Evolutionary conservation across 2,113 vertebrate species (phyloP).

Genomic region (Cephalopholis sonnerati): DNA sequence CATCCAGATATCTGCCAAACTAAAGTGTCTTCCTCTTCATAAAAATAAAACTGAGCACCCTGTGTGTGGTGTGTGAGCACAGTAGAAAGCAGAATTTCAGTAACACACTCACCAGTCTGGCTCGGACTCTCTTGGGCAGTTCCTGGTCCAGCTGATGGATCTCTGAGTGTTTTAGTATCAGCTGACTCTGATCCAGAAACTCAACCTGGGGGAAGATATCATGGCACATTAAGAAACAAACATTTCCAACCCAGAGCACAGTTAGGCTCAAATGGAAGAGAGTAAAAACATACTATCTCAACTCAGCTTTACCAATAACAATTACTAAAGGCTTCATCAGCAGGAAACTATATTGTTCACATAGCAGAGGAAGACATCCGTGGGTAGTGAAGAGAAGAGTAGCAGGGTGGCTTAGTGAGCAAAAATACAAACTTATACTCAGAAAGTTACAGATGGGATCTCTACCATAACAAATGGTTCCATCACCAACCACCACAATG

Average conservation of each 20-base stretch:
- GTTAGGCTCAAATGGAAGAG: background rate
- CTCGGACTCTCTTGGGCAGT: conserved; percentile 94
- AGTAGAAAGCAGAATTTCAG: background rate
- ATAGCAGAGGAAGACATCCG: background rate
- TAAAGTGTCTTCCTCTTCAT: background rate
- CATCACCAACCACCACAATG: conserved; percentile 40
- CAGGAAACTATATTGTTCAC: background rate
- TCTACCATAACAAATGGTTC: conserved; percentile 28
- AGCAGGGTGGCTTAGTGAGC: background rate
- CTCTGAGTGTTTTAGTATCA: conserved; percentile 92
- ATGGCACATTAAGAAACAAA: background rate
- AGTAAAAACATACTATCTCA: background rate
- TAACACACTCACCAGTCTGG: conserved; percentile 89
- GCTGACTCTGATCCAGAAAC: conserved; percentile 93
- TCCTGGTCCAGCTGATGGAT: conserved; percentile 93
- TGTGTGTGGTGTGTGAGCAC: background rate
- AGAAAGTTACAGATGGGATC: conserved; percentile 26
- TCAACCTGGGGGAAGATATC: conserved; percentile 88
- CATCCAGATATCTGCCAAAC: background rate
- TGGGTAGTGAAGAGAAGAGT: background rate
- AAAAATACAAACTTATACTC: conserved; percentile 14
- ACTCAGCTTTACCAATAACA: background rate
- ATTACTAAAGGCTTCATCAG: background rate
- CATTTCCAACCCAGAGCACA: background rate
- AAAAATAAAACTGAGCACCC: too few species aligned